These are phyloP conservation scores for Acleris emargana DNA, from an alignment of 2,888 invertebrate genomes.

Conservation along the genomic window DNA sequence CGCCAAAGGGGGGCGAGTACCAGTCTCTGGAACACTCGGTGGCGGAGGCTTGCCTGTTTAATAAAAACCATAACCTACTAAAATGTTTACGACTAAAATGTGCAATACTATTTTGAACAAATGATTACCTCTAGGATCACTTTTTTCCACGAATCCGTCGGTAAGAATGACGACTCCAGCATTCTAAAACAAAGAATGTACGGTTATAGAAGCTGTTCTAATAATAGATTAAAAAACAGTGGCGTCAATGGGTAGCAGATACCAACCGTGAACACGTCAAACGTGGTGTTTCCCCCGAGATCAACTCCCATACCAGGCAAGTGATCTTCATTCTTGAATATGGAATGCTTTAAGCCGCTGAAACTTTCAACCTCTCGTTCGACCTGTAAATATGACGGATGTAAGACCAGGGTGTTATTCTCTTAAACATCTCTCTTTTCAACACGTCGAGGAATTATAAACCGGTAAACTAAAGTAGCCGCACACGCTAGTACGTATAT, in stretches of 20 bases:
- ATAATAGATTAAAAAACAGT: background rate
- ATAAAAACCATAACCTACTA: background rate
- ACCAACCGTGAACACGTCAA: slow-evolving; percentile 71
- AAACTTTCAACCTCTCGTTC: slow-evolving; percentile 79
- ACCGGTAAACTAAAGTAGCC: too few species aligned
- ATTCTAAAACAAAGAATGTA: slow-evolving; percentile 82
- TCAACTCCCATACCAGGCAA: slow-evolving; percentile 69
- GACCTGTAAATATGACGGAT: slow-evolving; percentile 53
- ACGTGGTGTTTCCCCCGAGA: slow-evolving; percentile 64
- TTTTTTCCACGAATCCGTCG: slow-evolving; percentile 87
- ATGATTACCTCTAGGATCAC: slow-evolving; percentile 84
- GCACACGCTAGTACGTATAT: too few species aligned
- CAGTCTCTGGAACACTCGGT: slow-evolving; percentile 73
- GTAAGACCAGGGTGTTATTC: too few species aligned
- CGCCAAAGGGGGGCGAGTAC: slow-evolving; percentile 90
- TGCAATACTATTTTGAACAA: slow-evolving; percentile 38
- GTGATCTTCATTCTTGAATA: slow-evolving; percentile 73
- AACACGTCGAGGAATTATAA: too few species aligned
- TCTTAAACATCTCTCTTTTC: too few species aligned
- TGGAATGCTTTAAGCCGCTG: slow-evolving; percentile 66
- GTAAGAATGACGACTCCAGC: slow-evolving; percentile 90
- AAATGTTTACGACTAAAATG: slow-evolving; percentile 8
- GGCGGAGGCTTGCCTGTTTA: slow-evolving; percentile 47
- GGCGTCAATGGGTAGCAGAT: background rate
- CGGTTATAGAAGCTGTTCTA: background rate